Evolutionary conservation across 2,797 vertebrate genomes (phyloP), one percentile per base, ranked within the genome.

Genomic region (Syngnathus rostellatus): DNA sequence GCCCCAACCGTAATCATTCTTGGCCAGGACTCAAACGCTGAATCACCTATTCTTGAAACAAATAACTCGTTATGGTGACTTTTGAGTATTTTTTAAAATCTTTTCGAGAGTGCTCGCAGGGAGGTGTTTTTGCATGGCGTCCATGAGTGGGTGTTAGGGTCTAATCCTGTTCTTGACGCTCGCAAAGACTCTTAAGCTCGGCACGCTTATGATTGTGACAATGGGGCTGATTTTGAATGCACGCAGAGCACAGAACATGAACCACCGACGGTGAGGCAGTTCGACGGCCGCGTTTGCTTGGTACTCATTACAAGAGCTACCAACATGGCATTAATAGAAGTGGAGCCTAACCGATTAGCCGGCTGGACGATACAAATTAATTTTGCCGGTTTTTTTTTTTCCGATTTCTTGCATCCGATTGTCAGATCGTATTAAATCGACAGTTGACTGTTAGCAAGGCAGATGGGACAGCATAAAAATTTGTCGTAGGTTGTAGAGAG

Each of bases 101-200:
- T 68, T 71, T 65, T 50, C 68, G 69, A 72, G 63, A 69, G 23
- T 58, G 63, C 71, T 60, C 72, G 69, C 64, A 55, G 63, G 65
- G 68, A 63, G 67, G 61, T 69, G 54, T 72, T 81, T 58, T 70
- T 73, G 64, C 31, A 41, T 16, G 62, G 61, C 12, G 70, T 65
- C 39, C 25, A 41, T 65, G 50, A 67, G 68, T 72, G 70, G 76
- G 75, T 72, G 76, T 75, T 67, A 61, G 55, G 61, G 63, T 67
- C 70, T 78, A 80, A 84, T 83, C 79, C 78, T 39, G 63, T 66
- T 77, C 76, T 77, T 72, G 73, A 76, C 68, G 57, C 63, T 66
- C 57, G 72, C 78, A 74, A 46, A 68, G 79, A 75, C 72, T 79
- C 40, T 43, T 62, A 16, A 43, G 21, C 11, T 62, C 23, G 21